phyloP scores from a whole-genome alignment of 1,140 invertebrate species.

The Drosophila fuyamai region DNA sequence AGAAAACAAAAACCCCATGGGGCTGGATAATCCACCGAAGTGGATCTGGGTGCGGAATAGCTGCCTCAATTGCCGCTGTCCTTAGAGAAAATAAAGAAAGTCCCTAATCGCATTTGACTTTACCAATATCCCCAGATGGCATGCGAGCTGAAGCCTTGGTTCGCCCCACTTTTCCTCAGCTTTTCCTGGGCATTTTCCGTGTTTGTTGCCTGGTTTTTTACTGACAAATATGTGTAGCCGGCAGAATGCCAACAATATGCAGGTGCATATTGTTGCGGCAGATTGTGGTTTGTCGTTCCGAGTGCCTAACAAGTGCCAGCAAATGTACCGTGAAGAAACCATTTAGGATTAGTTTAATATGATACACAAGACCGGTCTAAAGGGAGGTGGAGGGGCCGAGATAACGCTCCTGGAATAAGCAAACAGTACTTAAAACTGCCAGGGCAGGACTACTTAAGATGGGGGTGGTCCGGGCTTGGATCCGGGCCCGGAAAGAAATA shows the following conservation, averaged over 20 bases:
- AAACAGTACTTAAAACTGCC: constrained; percentile 83
- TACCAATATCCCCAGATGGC: constrained; percentile 25
- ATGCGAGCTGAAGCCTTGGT: constrained; percentile 6
- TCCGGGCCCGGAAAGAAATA: constrained; percentile 13
- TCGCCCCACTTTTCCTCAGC: constrained; percentile 5
- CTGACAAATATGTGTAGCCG: constrained; percentile 60
- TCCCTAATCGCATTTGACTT: constrained; percentile 60
- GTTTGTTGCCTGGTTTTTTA: constrained; percentile 36
- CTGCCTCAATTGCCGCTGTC: constrained; percentile 16
- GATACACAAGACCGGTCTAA: constrained; percentile 47
- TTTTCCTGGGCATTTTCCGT: constrained; percentile 2
- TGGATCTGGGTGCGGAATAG: constrained; percentile 9
- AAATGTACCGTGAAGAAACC: constrained; percentile 84
- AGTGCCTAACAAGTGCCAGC: constrained; percentile 62
- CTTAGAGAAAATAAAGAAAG: constrained; percentile 27
- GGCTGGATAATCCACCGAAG: constrained; percentile 20
- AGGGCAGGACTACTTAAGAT: constrained; percentile 68
- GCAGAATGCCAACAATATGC: constrained; percentile 47
- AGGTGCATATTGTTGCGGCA: constrained; percentile 40
- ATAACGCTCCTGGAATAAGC: constrained; percentile 81
- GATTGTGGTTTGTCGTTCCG: constrained; percentile 38
- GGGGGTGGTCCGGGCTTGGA: not conserved
- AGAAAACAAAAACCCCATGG: not conserved
- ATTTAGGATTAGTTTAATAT: constrained; percentile 85
- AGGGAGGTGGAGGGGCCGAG: not conserved